phyloP scores from a whole-genome alignment of 2,888 invertebrate genomes.

The Eupithecia insigniata region DNA sequence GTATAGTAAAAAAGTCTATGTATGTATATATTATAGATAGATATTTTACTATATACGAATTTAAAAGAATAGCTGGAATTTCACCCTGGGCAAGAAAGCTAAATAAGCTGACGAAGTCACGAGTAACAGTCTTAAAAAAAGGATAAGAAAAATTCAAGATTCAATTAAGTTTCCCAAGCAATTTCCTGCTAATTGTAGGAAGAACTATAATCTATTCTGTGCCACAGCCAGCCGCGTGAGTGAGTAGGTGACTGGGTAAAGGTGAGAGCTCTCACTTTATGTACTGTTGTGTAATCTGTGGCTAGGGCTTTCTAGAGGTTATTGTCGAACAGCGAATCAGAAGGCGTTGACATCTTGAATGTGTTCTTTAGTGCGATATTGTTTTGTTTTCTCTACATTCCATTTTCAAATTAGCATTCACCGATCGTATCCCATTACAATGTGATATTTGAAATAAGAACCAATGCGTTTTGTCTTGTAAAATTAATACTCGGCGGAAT shows the following conservation, averaged over 20 bases:
- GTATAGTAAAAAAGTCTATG: too few relatives aligned
- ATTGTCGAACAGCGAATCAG: conserved; percentile 17
- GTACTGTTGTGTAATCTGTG: background rate
- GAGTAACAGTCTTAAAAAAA: background rate
- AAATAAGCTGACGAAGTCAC: background rate
- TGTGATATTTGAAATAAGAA: too few relatives aligned
- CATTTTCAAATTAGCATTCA: background rate
- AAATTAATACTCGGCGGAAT: too few relatives aligned
- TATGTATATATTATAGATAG: too few relatives aligned
- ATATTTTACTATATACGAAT: too few relatives aligned
- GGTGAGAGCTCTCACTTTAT: conserved; percentile 58
- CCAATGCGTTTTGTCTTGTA: too few relatives aligned
- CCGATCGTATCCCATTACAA: background rate
- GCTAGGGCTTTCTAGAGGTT: conserved; percentile 35
- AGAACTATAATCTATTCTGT: background rate
- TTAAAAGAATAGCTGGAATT: too few relatives aligned
- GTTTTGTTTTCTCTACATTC: conserved; percentile 3
- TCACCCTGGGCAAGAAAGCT: background rate
- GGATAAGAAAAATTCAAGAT: background rate
- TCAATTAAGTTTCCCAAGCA: conserved; percentile 16
- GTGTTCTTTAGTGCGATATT: background rate
- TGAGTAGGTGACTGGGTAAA: conserved; percentile 64
- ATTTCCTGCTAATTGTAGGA: conserved; percentile 26
- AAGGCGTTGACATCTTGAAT: background rate
- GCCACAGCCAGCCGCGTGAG: conserved; percentile 38